Base-by-base conservation (phyloP, 2,888 invertebrate species). In the Dione juno region DNA sequence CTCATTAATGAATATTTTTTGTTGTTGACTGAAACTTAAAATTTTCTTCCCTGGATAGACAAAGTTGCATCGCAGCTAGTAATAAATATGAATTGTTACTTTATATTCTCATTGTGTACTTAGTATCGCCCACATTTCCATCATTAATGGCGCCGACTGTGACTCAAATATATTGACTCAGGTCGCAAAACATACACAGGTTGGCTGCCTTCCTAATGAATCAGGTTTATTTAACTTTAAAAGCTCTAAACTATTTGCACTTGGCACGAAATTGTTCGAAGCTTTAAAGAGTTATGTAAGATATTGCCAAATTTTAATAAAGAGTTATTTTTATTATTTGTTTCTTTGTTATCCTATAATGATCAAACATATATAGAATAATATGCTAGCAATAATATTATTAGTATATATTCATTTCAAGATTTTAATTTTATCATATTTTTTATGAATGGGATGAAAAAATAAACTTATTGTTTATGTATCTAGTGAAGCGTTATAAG, bases 111-210 rank as follows among this genome's bases (percentile, higher is more conserved):
- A 67, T 41, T 43, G 54, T 50, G 57, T 67, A 67, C 63, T 66
- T 28, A 21, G 59, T 64, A 19, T 50, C 14, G 16, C 14, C 35
- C 9, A 50, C 37, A 58, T 52, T 64, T 65, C 63, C 74, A 69
- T 82, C 81, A 82, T 88, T 86, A 86, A 86, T 82, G 77, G 85
- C 85, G 86, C 74, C 75, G 79, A 80, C 77, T 70, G 81, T 88
- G 88, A 88, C 76, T 88, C 87, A 86, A 84, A 74, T 74, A 14
- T 50, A 50, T 50, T 50, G 88, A 88, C 79, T 88, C 87, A 88
- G 74, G 74, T 70, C 67, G 67, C 78, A 77, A 74, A 74, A 74
- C 68, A 76, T 45, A 54, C 50, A 70, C 72, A 73, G 70, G 66
- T 68, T 72, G 71, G 71, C 71, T 72, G 69, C 71, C 74, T 75